These are phyloP conservation scores for Tetragonula clypearis DNA, from an alignment of 1,140 invertebrate species.

Conservation along the genomic window DNA sequence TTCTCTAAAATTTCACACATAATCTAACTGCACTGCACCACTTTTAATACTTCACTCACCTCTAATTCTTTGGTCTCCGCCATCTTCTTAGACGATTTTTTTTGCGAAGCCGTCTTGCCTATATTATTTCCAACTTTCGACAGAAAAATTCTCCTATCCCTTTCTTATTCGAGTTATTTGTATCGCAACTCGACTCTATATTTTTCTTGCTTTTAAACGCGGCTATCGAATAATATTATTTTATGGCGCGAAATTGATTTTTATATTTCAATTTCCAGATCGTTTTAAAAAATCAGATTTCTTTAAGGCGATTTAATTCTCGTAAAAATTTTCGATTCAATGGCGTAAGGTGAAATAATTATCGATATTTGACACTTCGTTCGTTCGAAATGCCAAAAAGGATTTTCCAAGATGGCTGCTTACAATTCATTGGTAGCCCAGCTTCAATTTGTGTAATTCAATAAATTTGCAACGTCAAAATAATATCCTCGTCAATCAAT, in stretches of 20 bases:
- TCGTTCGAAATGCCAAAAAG: conserved; percentile 55
- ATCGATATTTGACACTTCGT: conserved; percentile 46
- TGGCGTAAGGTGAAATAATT: conserved; percentile 8
- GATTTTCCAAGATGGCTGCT: conserved; percentile 56
- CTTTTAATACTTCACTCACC: conserved; percentile 73
- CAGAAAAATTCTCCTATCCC: conserved; percentile 52
- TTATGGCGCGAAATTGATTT: conserved; percentile 38
- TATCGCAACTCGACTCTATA: conserved; percentile 28
- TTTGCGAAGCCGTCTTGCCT: conserved; percentile 73
- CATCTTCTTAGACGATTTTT: conserved; percentile 77
- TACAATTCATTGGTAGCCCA: conserved; percentile 1
- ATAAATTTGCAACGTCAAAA: background rate
- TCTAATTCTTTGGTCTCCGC: conserved; percentile 79
- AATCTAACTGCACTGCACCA: conserved; percentile 40
- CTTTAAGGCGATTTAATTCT: background rate
- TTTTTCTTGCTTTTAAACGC: conserved; percentile 37
- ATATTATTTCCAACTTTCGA: conserved; percentile 55
- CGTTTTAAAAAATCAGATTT: conserved; percentile 10
- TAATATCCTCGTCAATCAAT: background rate
- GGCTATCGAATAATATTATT: conserved; percentile 26
- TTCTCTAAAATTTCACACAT: conserved; percentile 31
- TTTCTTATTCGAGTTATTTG: conserved; percentile 26
- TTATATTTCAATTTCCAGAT: background rate
- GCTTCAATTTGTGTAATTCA: conserved; percentile 23
- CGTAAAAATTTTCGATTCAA: conserved; percentile 5